Conservation (phyloP, 2,113 vertebrate species). For the Dipodomys ordii region DNA sequence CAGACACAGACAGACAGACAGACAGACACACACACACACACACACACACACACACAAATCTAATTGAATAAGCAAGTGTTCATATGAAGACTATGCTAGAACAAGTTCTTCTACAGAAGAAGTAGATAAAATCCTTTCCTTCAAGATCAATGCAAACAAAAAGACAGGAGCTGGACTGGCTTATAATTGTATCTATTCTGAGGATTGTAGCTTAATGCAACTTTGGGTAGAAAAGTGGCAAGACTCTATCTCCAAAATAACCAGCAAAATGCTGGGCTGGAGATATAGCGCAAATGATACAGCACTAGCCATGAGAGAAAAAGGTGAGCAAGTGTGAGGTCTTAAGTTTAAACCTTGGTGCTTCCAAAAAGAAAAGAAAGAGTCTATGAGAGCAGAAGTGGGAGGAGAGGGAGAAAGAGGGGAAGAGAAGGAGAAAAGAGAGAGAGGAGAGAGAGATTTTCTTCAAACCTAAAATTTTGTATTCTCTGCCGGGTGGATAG, state of each 20-base stretch:
- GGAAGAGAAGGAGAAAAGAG: not conserved
- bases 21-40: not conserved
- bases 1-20: not conserved
- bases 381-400: not conserved
- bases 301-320: too few species aligned
- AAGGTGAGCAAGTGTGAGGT: too few species aligned
- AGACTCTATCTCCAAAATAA: too few species aligned
- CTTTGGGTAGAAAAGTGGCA: too few species aligned
- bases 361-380: too few species aligned
- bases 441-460: not conserved
- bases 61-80: not conserved
- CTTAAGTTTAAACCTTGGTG: too few species aligned
- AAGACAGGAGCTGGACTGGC: not conserved
- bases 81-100: not conserved
- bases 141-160: not conserved
- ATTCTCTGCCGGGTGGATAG: accelerated
- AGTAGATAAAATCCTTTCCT: not conserved
- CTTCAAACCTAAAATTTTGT: not conserved
- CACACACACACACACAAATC: not conserved
- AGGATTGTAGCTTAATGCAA: too few species aligned
- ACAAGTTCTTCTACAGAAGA: not conserved
- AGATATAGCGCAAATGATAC: too few species aligned
- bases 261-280: too few species aligned
- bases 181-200: too few species aligned
- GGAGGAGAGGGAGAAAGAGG: too few species aligned